Conservation (phyloP, 1,140 invertebrate species). For the Dinoponera quadriceps region DNA sequence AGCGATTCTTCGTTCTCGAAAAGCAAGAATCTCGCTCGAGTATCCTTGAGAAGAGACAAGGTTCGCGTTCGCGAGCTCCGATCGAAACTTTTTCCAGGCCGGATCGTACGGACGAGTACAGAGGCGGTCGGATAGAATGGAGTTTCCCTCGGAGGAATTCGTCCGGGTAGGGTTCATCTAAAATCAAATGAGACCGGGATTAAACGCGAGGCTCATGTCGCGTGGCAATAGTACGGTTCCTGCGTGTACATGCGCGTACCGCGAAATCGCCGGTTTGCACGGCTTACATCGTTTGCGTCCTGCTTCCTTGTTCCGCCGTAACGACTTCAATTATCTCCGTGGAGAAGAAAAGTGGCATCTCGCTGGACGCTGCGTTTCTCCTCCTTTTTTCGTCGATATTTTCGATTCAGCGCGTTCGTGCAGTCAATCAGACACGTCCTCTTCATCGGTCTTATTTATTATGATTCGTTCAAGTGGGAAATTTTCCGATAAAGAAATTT, state of each 20-base stretch:
- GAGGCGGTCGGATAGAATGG: conserved; percentile 21
- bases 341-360: background rate
- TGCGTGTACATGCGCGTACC: background rate
- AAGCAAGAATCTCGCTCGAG: background rate
- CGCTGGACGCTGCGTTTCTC: background rate
- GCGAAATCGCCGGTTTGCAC: conserved; percentile 19
- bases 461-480: too few species aligned
- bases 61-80: background rate
- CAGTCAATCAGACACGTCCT: too few species aligned
- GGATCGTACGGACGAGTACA: background rate
- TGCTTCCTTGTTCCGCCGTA: background rate
- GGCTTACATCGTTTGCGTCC: conserved; percentile 20
- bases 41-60: background rate
- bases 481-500: too few species aligned
- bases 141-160: conserved; percentile 55
- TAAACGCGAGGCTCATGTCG: conserved; percentile 39
- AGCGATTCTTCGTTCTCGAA: background rate
- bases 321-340: conserved; percentile 46
- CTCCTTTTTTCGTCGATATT: background rate
- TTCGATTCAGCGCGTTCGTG: background rate
- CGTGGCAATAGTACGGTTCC: background rate
- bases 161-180: conserved; percentile 49
- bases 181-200: conserved; percentile 63
- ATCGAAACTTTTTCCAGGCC: conserved; percentile 3
- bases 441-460: too few species aligned